Evolutionary conservation across 2,113 vertebrate species (phyloP), one percentile per base, ranked within the genome.

Genomic region (Pogonocichla stellata): DNA sequence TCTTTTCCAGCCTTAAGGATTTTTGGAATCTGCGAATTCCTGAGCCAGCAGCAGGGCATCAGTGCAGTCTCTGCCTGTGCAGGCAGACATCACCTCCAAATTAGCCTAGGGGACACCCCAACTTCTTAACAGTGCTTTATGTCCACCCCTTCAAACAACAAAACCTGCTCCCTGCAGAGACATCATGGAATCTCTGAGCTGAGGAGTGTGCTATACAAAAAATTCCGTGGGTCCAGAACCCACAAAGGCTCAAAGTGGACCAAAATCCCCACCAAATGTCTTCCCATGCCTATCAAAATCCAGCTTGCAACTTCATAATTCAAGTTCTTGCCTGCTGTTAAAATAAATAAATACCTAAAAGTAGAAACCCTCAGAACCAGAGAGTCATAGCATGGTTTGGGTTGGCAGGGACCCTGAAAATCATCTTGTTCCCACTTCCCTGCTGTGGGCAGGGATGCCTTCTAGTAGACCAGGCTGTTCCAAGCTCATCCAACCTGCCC

Each of bases 111-210:
- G 19, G 47, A 19, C 61, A 80, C 4, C 3, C 47, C 51, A 66
- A 7, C 36, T 43, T 50, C 20, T 53, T 14, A 57, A 14, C 24
- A 61, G 13, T 13, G 34, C 29, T 33, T 57, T 28, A 17, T 6
- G 45, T 4, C 18, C 36, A 19, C 23, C 9, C 16, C 61, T 74
- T 77, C 11, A 65, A 77, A 56, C 14, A 60, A 20, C 60, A 47
- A 60, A 47, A 33, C 2, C 25, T 53, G 31, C 14, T 53, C 65
- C 51, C 87, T 91, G 58, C 45, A 72, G 40, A 67, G 43, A 29
- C 7, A 0, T 3, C 0, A 0, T 24, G 34, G 33, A 64, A 19
- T 2, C 1, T 16, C 7, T 19, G 60, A 91, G 50, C 40, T 23
- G 40, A 61, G 16, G 19, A 17, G 78, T 13, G 20, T 33, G 45